Evolutionary conservation across 1,140 invertebrate species (phyloP).

Genomic region (Contarinia nasturtii): DNA sequence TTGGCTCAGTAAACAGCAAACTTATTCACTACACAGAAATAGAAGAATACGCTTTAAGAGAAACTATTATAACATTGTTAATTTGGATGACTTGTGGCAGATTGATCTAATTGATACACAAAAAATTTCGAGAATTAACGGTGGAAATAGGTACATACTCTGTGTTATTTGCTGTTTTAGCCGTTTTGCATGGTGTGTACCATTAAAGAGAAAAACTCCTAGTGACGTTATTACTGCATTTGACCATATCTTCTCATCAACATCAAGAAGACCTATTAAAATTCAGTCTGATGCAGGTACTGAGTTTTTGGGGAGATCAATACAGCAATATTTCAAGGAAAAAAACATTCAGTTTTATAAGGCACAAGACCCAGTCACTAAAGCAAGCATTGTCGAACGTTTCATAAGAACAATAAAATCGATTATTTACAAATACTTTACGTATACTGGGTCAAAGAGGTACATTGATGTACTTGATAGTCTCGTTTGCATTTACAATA

Average conservation of each 20-base stretch:
- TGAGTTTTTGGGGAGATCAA: slow-evolving; percentile 15
- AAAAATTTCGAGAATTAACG: slow-evolving; percentile 7
- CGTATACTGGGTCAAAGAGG: slow-evolving; percentile 12
- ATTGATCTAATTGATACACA: no score
- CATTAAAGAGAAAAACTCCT: slow-evolving; percentile 15
- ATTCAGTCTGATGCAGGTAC: slow-evolving; percentile 16
- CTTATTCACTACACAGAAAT: no score
- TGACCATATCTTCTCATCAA: slow-evolving; percentile 8
- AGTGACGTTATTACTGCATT: slow-evolving; percentile 10
- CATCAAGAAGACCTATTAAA: slow-evolving; percentile 5
- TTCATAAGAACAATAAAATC: slow-evolving; percentile 23
- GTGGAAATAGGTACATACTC: slow-evolving; percentile 13
- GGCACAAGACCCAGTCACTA: slow-evolving; percentile 14
- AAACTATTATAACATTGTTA: no score
- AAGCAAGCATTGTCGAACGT: slow-evolving; percentile 23
- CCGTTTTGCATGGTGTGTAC: slow-evolving; percentile 12
- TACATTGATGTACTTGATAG: slow-evolving; percentile 15
- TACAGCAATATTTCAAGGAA: slow-evolving; percentile 13
- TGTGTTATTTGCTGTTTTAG: slow-evolving; percentile 17
- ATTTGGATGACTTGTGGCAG: no score
- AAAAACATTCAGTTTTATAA: slow-evolving; percentile 19
- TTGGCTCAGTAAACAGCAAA: no score
- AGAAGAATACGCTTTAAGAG: no score
- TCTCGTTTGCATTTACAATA: slow-evolving; percentile 21
- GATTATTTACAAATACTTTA: slow-evolving; percentile 20